Percentiles rank a stretch among this genome's conserved stretches.
These are phyloP conservation scores for Myripristis jacobus DNA, from an alignment of 2,797 vertebrate genomes.

Conservation along the genomic window DNA sequence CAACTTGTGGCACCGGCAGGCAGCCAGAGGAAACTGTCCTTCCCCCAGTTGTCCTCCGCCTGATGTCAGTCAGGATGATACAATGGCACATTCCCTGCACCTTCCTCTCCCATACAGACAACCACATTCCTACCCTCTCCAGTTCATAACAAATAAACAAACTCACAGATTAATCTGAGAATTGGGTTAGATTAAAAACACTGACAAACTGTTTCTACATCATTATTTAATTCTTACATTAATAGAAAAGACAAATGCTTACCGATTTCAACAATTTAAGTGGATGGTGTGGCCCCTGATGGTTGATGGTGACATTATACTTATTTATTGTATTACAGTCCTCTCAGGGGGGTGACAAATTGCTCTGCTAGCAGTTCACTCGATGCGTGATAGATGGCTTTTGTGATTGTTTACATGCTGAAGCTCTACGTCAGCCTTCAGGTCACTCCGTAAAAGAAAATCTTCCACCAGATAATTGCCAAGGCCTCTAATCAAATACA, in stretches of 20 bases:
- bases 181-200: no score
- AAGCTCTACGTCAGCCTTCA: background rate
- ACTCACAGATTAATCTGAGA: background rate
- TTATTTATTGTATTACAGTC: background rate
- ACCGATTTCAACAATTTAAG: background rate
- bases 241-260: background rate
- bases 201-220: background rate
- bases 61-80: constrained; percentile 3
- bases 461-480: background rate
- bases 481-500: constrained; percentile 6
- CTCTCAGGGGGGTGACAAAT: background rate
- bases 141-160: background rate
- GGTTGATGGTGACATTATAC: background rate
- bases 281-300: background rate
- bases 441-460: background rate
- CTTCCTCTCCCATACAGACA: background rate
- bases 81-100: no score
- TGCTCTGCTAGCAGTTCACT: background rate
- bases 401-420: background rate
- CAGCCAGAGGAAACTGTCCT: constrained; percentile 24
- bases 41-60: constrained; percentile 22
- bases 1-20: constrained; percentile 16
- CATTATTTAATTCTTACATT: constrained; percentile 13
- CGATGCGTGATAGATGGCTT: background rate
- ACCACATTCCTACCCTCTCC: background rate